Evolutionary conservation across 2,888 invertebrate species (phyloP), one percentile per base, ranked within the genome.

Genomic region (Melanophora roralis): DNA sequence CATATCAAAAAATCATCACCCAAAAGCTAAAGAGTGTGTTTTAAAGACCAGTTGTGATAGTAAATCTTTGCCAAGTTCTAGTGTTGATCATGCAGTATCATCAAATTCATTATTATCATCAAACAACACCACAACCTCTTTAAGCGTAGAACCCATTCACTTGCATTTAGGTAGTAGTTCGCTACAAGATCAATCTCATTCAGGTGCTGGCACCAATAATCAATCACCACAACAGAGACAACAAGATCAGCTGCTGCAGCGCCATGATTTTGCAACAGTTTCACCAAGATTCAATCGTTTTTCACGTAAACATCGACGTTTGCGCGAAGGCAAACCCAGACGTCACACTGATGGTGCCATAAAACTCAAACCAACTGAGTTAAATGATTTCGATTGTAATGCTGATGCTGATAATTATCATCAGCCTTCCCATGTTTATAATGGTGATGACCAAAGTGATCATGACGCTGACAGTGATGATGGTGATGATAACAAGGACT

Each of bases 311-410:
- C 72, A 71, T 64, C 59, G 83, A 40, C 81, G 81, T 16, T 78
- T 83, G 64, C 82, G 82, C 71, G 85, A 84, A 45, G 84, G 84
- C 47, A 83, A 83, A 45, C 82, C 83, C 23, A 84, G 85, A 60
- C 82, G 83, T 78, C 74, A 74, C 49, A 84, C 84, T 19, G 85
- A 84, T 49, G 83, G 84, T 78, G 81, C 78, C 69, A 68, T 80
- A 21, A 62, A 78, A 73, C 47, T 73, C 14, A 55, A 43, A 53
- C 21, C 74, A 72, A 45, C 71, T 12, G 65, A 64, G 62, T 64
- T 34, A 55, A 71, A 68, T 47, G 64, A 49, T 59, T 55, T 49
- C 9, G 49, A 43, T 55, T 40, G 21, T 51, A 40, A 82, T 40
- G 73, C 76, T 69, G 68, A 75, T 55, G 32, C 53, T 38, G 36